phyloP scores from a whole-genome alignment of 2,113 vertebrate species.

The Nesoenas mayeri region DNA sequence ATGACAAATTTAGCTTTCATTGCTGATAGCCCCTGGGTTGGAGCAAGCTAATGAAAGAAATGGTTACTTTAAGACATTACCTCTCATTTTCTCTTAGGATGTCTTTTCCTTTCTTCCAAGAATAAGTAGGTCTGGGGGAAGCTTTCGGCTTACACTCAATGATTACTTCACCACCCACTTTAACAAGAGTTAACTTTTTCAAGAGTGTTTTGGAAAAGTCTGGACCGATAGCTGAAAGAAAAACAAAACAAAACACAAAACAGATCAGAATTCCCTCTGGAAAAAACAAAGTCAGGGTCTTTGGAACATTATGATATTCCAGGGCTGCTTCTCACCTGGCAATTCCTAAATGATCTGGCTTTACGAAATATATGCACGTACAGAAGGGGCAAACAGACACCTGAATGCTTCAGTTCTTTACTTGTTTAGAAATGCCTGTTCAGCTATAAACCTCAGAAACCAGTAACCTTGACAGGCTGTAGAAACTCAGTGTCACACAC shows the following conservation, averaged over 20 bases:
- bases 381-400: background rate
- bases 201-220: conserved; percentile 91
- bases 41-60: conserved; percentile 31
- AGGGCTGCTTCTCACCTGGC: background rate
- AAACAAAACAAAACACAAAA: background rate
- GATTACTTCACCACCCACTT: conserved; percentile 89
- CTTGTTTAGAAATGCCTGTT: background rate
- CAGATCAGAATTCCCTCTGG: background rate
- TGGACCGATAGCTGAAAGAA: conserved; percentile 86
- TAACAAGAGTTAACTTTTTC: conserved; percentile 87
- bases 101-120: conserved; percentile 92
- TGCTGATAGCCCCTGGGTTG: conserved; percentile 27
- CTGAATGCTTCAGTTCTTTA: background rate
- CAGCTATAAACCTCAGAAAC: background rate
- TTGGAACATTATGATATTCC: background rate
- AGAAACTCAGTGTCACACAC: background rate
- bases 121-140: conserved; percentile 90
- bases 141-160: conserved; percentile 96
- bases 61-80: conserved; percentile 73
- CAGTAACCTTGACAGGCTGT: background rate
- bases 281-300: background rate
- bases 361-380: fast-evolving
- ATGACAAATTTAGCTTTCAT: conserved; percentile 25
- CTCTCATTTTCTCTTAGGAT: conserved; percentile 84
- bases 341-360: background rate